Evolutionary conservation across 2,888 invertebrate species (phyloP).

Genomic region (Diarsia dahlii): DNA sequence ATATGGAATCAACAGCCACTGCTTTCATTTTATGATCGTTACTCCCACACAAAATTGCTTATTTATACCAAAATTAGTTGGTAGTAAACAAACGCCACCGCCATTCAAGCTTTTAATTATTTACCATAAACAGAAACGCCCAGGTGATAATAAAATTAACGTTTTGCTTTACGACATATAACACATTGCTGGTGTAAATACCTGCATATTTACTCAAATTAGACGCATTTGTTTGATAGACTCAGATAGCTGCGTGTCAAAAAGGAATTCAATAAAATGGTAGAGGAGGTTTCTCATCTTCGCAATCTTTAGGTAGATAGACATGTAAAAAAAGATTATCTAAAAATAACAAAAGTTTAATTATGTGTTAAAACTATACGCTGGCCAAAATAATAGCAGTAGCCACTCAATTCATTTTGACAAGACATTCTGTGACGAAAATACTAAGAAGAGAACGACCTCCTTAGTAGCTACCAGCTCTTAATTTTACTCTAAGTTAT

Average conservation of each 20-base stretch:
- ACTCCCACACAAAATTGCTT: slow-evolving; percentile 65
- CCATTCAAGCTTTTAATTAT: slow-evolving; percentile 66
- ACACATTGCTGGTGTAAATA: slow-evolving; percentile 34
- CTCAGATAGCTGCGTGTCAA: slow-evolving; percentile 16
- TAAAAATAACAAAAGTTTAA: background rate
- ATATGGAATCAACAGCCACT: slow-evolving; percentile 42
- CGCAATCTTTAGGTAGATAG: background rate
- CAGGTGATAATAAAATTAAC: slow-evolving; percentile 66
- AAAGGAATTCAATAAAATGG: slow-evolving; percentile 4
- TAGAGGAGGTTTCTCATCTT: background rate
- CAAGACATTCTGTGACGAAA: background rate
- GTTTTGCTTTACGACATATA: slow-evolving; percentile 63
- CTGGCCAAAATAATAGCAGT: background rate
- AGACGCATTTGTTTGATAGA: slow-evolving; percentile 25
- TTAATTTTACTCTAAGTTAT: too few species aligned
- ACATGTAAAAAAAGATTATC: background rate
- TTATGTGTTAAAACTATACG: background rate
- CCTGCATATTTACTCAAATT: slow-evolving; percentile 36
- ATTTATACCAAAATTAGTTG: slow-evolving; percentile 68
- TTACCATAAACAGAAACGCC: slow-evolving; percentile 66
- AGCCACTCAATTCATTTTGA: background rate
- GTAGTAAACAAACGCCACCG: slow-evolving; percentile 61
- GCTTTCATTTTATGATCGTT: slow-evolving; percentile 52
- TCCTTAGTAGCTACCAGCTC: too few species aligned
- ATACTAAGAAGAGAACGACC: background rate